A percentile compares a stretch with the other conserved stretches of the same genome.
Evolutionary conservation across 2,888 invertebrate species (phyloP).

Genomic region (Dinocampus coccinellae): DNA sequence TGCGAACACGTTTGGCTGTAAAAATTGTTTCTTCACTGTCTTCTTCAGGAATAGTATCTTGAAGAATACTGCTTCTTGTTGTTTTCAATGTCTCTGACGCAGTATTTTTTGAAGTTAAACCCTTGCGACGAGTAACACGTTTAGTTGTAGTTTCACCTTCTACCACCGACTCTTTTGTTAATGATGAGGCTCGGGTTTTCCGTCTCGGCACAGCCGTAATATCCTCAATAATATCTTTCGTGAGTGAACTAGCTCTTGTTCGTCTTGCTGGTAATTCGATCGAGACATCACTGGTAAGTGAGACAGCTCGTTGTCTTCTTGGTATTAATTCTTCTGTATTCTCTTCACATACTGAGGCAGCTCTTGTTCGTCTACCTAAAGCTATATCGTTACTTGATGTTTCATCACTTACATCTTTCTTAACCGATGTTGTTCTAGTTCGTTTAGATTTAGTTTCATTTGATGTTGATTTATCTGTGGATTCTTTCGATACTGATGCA

Average conservation of each 20-base stretch:
- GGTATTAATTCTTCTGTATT: background rate
- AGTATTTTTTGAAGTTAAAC: slow-evolving; percentile 56
- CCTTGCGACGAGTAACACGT: slow-evolving; percentile 46
- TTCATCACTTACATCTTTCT: background rate
- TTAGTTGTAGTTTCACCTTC: slow-evolving; percentile 1
- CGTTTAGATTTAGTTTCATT: background rate
- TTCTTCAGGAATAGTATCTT: slow-evolving; percentile 51
- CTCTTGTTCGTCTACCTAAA: slow-evolving; percentile 17
- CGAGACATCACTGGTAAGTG: background rate
- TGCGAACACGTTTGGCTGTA: background rate
- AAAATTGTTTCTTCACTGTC: slow-evolving; percentile 8
- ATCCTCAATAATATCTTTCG: slow-evolving; percentile 18
- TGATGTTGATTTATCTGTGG: background rate
- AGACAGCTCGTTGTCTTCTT: background rate
- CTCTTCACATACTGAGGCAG: slow-evolving; percentile 32
- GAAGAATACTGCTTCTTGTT: slow-evolving; percentile 45
- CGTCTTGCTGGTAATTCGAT: slow-evolving; percentile 1
- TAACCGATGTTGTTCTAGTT: background rate
- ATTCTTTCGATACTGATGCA: slow-evolving; percentile 9
- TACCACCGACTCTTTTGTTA: slow-evolving; percentile 39
- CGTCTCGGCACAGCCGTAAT: slow-evolving; percentile 25
- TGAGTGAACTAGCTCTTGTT: slow-evolving; percentile 29
- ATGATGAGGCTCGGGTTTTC: slow-evolving; percentile 39
- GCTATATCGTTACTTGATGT: background rate
- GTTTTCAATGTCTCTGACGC: slow-evolving; percentile 32